Conservation (phyloP, 2,888 invertebrate species). For the Ligdia adustata region DNA sequence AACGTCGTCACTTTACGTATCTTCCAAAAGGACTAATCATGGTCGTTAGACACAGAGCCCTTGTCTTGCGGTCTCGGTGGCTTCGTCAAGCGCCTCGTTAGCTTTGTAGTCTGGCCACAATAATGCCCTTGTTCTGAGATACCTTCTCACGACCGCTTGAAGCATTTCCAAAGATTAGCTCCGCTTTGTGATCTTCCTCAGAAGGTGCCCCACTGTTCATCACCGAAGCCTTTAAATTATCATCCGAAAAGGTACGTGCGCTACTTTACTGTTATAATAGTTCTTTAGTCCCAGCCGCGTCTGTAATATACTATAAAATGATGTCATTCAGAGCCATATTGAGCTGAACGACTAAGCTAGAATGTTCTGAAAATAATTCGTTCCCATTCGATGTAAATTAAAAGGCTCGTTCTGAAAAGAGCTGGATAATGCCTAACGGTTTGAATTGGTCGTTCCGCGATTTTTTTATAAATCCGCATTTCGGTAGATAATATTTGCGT, state of each 20-base stretch:
- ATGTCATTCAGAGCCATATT: conserved; percentile 35
- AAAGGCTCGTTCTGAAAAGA: conserved; percentile 9
- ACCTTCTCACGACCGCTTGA: conserved; percentile 53
- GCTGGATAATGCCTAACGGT: not conserved
- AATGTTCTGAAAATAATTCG: conserved; percentile 24
- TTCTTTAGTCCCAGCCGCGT: conserved; percentile 28
- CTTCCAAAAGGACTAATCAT: conserved; percentile 15
- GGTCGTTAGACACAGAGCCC: conserved; percentile 27
- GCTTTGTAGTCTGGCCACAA: conserved; percentile 48
- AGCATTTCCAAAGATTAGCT: conserved; percentile 57
- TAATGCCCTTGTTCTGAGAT: conserved; percentile 54
- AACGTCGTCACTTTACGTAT: conserved; percentile 8
- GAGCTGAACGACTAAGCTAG: conserved; percentile 16
- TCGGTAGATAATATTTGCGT: conserved; percentile 26
- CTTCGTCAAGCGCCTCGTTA: conserved; percentile 38
- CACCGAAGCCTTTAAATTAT: conserved; percentile 52
- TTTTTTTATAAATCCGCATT: conserved; percentile 17
- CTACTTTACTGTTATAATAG: conserved; percentile 22
- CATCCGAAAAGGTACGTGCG: conserved; percentile 51
- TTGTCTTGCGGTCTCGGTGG: conserved; percentile 26
- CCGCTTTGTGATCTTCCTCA: conserved; percentile 49
- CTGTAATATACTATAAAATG: conserved; percentile 32
- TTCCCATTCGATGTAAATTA: conserved; percentile 26
- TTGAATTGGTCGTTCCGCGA: conserved; percentile 10
- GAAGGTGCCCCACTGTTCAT: conserved; percentile 54